Evolutionary conservation across 2,797 vertebrate species (phyloP), one percentile per base, ranked within the genome.

Genomic region (Lacerta agilis): DNA sequence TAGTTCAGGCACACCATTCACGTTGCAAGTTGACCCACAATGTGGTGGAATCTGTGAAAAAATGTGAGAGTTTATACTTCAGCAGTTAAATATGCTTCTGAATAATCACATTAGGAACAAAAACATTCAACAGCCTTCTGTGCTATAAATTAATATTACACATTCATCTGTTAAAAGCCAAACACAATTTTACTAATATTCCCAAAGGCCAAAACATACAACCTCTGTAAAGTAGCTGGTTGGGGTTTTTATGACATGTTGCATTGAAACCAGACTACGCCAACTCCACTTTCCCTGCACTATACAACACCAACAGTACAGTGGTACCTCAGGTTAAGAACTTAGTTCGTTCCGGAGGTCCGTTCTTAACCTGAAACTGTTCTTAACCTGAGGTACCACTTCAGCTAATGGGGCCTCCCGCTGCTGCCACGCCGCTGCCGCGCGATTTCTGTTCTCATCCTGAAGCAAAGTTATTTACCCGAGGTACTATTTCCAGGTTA

Each of bases 1-100:
- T 38, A 96, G 94, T 77, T 97, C 98, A 76, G 97, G 92, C 0
- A 97, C 97, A 36, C 98, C 97, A 0, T 98, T 98, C 88, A 98
- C 96, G 91, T 98, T 98, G 88, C 98, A 96, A 17, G 96, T 96
- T 38, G 98, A 98, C 79, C 95, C 95, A 90, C 97, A 97, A 75
- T 98, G 97, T 1, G 96, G 95, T 92, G 97, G 96, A 88, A 98
- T 97, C 98, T 99, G 93, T 36, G 85, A 87, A 85, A 87, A 82
- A 8, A 94, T 2, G 15, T 33, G 58, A 90, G 2, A 43, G 58
- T 82, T 49, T 93, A 41, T 91, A 87, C 43, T 86, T 43, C 23
- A n/a, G 55, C 33, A 81, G 6, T 45, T 43, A 23, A 38, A 72
- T 61, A 72, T 10, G 69, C 36, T 73, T 85, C n/a, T 43, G 29